Conservation (phyloP, 2,888 invertebrate genomes). For the Eupeodes latifasciatus region DNA sequence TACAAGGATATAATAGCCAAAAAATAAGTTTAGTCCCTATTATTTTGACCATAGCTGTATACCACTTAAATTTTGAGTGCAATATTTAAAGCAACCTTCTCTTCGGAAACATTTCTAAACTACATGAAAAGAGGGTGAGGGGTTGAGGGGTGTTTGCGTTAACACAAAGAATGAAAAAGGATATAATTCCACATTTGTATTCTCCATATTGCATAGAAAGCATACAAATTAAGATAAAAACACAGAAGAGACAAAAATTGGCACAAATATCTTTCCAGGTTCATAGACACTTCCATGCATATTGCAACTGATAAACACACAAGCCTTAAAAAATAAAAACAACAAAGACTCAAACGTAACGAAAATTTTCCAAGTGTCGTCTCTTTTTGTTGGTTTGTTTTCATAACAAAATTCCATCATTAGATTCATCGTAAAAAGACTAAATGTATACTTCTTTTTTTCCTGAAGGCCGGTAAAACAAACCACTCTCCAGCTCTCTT, state of each 20-base stretch:
- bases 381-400: not conserved
- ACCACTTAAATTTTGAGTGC: too few relatives aligned
- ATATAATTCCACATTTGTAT: constrained; percentile 22
- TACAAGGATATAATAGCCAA: too few relatives aligned
- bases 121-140: too few relatives aligned
- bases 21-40: too few relatives aligned
- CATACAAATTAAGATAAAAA: not conserved
- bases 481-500: not conserved
- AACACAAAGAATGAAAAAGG: not conserved
- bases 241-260: not conserved
- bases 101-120: too few relatives aligned
- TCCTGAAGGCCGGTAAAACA: too few relatives aligned
- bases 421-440: constrained; percentile 27
- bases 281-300: not conserved
- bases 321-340: not conserved
- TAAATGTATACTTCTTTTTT: constrained; percentile 7
- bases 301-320: constrained; percentile 19
- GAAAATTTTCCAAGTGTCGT: too few relatives aligned
- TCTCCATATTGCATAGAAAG: not conserved
- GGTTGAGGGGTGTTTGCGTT: too few relatives aligned
- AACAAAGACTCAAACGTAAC: too few relatives aligned
- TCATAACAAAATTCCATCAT: constrained; percentile 45
- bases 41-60: too few relatives aligned
- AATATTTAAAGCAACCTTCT: too few relatives aligned
- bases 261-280: too few relatives aligned